Conservation (phyloP, 2,113 vertebrate species). For the Etheostoma cragini region DNA sequence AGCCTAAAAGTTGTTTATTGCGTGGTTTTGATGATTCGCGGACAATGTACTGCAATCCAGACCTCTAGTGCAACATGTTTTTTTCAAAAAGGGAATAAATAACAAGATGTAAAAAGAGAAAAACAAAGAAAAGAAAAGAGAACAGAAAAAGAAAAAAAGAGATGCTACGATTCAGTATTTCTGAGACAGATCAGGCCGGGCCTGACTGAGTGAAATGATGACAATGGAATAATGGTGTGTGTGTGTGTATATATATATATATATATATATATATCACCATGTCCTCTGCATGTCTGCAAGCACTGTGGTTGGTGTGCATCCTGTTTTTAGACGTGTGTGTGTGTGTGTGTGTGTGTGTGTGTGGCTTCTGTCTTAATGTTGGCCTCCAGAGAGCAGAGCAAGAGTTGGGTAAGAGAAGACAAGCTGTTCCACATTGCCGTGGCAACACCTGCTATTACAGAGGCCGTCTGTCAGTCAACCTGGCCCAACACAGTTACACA, state of each 20-base stretch:
- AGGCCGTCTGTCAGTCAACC: slow-evolving; percentile 60
- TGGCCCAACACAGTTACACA: slow-evolving; percentile 20
- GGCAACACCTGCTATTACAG: slow-evolving; percentile 59
- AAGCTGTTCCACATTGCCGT: slow-evolving; percentile 54
- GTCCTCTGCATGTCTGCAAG: neutral
- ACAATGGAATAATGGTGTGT: slow-evolving; percentile 5
- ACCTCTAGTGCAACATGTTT: neutral
- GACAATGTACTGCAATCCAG: no score
- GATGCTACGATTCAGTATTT: neutral
- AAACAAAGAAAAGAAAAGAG: neutral
- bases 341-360: slow-evolving; percentile 4
- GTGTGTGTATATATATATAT: neutral
- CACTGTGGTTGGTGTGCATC: neutral
- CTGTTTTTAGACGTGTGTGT: neutral
- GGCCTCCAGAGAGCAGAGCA: slow-evolving; percentile 49
- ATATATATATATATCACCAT: no score
- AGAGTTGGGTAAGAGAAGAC: slow-evolving; percentile 50
- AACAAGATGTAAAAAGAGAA: neutral
- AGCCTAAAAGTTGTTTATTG: no score
- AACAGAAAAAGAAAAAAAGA: neutral
- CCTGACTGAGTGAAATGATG: slow-evolving; percentile 5
- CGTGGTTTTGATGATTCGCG: no score
- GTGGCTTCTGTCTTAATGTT: slow-evolving; percentile 31
- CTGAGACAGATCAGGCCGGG: neutral
- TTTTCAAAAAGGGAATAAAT: neutral